Evolutionary conservation across 53 echinoderm and acorn worm genomes (phyloP).

Genomic region (Echinometra lucunter): DNA sequence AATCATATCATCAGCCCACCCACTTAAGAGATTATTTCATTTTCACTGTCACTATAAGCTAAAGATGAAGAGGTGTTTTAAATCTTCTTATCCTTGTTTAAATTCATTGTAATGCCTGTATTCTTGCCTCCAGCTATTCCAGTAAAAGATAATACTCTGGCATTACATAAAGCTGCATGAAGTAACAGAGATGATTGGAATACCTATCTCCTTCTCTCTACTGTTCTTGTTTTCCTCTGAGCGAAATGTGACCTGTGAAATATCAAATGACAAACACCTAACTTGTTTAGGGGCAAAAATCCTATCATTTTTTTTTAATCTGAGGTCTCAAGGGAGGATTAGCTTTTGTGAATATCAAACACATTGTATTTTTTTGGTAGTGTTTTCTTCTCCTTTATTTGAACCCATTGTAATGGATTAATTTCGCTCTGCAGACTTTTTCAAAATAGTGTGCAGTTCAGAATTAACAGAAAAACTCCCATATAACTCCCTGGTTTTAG

Average conservation of each 20-base stretch:
- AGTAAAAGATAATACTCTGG: neutral
- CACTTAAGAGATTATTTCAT: neutral
- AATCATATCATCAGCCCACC: neutral
- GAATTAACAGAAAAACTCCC: neutral
- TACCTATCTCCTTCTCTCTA: neutral
- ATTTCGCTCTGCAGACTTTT: neutral
- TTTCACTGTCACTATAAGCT: neutral
- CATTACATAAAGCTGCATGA: neutral
- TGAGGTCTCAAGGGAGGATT: neutral
- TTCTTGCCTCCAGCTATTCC: neutral
- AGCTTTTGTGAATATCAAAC: neutral
- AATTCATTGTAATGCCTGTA: neutral
- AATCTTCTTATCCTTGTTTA: neutral
- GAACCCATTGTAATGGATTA: neutral
- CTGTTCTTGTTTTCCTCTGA: neutral
- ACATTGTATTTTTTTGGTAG: neutral
- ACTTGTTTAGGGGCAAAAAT: neutral
- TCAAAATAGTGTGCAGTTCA: neutral
- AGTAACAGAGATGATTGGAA: neutral
- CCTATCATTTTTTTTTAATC: conserved; percentile 18
- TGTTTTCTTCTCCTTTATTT: neutral
- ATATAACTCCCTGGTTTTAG: neutral
- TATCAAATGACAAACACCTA: conserved; percentile 19
- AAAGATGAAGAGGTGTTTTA: neutral
- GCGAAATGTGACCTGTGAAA: conserved; percentile 21